Evolutionary conservation across 1,140 invertebrate genomes (phyloP).

Genomic region (Pseudoatta argentina): DNA sequence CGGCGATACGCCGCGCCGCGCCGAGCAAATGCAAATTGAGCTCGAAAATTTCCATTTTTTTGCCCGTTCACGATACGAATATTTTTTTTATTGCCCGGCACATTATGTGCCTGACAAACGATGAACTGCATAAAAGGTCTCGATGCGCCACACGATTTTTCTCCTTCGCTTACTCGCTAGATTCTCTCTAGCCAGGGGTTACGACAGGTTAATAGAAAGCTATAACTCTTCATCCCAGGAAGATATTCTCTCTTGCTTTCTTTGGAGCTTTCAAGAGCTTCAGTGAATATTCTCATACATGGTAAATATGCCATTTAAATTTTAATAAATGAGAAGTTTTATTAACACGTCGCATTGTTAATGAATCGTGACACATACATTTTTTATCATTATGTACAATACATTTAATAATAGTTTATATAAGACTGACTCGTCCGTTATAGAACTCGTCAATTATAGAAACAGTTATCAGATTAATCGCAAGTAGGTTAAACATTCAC

Average conservation of each 20-base stretch:
- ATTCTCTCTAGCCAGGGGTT: constrained; percentile 46
- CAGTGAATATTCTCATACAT: constrained; percentile 47
- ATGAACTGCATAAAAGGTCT: constrained; percentile 50
- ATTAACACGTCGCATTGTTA: not conserved
- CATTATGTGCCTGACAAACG: constrained; percentile 49
- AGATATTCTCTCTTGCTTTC: constrained; percentile 55
- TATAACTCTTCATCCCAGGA: constrained; percentile 62
- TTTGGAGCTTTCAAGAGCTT: constrained; percentile 12
- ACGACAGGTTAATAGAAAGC: constrained; percentile 66
- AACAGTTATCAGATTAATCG: not conserved
- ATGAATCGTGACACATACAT: not conserved
- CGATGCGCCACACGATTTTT: constrained; percentile 49
- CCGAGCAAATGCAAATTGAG: constrained; percentile 50
- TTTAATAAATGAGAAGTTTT: constrained; percentile 42
- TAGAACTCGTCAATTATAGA: not conserved
- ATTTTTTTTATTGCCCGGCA: constrained; percentile 42
- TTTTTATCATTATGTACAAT: too few relatives aligned
- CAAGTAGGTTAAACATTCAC: not conserved
- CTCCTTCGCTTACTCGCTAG: constrained; percentile 13
- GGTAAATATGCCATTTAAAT: constrained; percentile 55
- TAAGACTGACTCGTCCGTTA: not conserved
- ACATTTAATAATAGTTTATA: too few relatives aligned
- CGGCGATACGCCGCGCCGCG: constrained; percentile 21
- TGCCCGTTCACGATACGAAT: not conserved
- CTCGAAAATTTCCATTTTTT: constrained; percentile 60